A percentile compares a stretch with the other conserved stretches of the same genome.
Conservation (phyloP, 2,797 vertebrate genomes). For the Anomalospiza imberbis region DNA sequence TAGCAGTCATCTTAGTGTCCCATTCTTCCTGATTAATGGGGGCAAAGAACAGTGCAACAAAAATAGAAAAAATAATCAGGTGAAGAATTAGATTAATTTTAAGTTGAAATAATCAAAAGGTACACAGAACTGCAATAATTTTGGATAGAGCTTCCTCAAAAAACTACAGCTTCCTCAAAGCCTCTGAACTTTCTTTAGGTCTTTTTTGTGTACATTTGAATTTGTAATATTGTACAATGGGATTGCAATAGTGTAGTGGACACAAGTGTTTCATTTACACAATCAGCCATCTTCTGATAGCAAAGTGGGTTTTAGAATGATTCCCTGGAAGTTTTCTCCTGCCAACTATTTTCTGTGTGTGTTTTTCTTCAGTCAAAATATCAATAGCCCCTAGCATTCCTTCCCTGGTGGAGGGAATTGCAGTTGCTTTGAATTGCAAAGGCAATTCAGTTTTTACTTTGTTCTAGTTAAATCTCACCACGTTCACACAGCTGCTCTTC, state of each 20-base stretch:
- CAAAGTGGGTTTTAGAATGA: neutral
- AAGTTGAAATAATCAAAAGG: neutral
- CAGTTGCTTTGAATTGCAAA: neutral
- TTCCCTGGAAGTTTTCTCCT: neutral
- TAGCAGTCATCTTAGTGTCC: neutral
- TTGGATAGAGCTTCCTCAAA: neutral
- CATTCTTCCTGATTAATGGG: neutral
- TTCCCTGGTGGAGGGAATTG: neutral
- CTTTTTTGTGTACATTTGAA: neutral
- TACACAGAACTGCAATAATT: neutral
- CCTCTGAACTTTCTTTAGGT: neutral
- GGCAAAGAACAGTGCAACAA: neutral
- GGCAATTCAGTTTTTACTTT: neutral
- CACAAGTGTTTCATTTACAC: neutral
- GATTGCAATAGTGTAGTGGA: neutral
- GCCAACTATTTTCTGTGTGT: neutral
- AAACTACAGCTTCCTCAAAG: neutral
- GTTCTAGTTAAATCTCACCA: neutral
- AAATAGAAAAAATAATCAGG: neutral
- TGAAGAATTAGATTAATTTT: neutral
- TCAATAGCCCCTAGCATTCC: neutral
- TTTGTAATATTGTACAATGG: neutral
- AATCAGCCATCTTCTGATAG: neutral
- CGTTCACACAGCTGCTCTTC: neutral
- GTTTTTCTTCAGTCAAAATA: neutral